Base-by-base conservation (phyloP, 2,797 vertebrate species). In the Halcyon leucocephala region DNA sequence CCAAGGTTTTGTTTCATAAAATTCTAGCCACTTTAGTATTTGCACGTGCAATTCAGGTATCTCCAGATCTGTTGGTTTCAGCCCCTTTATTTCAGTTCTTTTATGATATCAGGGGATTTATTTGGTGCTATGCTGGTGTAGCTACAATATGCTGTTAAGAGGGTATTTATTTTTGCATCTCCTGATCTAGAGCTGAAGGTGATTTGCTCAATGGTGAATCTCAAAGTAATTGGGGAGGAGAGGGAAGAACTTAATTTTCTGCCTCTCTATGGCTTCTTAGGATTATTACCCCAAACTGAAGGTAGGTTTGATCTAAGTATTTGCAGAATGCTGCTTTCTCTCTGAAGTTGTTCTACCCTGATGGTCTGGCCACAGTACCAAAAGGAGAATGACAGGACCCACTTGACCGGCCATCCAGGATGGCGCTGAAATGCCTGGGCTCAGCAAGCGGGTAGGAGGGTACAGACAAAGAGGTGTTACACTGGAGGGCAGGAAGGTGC, bases 11-110 rank as follows among this genome's bases (percentile, higher is more conserved):
- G 22, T 90, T 39, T n/a, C 16, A 7, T 42, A 10, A 57, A 65
- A 49, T n/a, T 48, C 60, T 49, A 22, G 3, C 12, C 7, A 24
- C 2, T 10, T 61, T 37, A 0, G 9, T 22, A 29, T 80, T 71
- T 88, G 52, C 15, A 3, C 13, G 1, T n/a, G 35, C 12, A 60
- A n/a, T 42, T 55, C 3, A 2, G 29, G 24, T 28, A 6, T 37
- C 31, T 22, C 11, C 31, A 51, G 24, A 33, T 31, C 18, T 29
- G 4, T 31, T 52, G 46, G 44, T 58, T 93, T 26, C 72, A 37
- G 9, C 28, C 21, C 8, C 4, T 14, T 60, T 21, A 14, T 39
- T 80, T n/a, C 22, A 19, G 10, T 57, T 61, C 33, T 83, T 49
- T 25, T 37, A 7, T 6, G 12, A 7, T 12, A 7, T 1, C 17